Conservation (phyloP, 2,888 invertebrate genomes). For the Himalopsyche anomala region DNA sequence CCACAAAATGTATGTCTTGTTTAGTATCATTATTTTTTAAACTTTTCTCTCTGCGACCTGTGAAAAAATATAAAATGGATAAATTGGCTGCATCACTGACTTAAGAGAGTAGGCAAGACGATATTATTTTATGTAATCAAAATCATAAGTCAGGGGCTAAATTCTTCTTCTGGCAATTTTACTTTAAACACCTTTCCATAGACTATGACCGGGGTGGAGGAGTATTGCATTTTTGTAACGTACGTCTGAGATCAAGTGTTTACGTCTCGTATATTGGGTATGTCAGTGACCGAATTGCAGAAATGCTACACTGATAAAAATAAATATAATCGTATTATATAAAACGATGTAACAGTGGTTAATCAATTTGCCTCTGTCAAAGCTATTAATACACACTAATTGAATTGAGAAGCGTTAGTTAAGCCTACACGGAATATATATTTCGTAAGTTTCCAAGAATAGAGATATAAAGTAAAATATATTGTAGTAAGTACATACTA, state of each 20-base stretch:
- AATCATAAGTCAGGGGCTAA: background rate
- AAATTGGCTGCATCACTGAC: no score
- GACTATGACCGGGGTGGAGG: constrained; percentile 29
- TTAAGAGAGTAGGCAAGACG: no score
- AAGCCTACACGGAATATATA: background rate
- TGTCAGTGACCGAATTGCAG: constrained; percentile 64
- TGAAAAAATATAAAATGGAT: no score
- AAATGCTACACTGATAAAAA: constrained; percentile 62
- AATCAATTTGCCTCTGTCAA: constrained; percentile 17
- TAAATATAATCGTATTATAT: constrained; percentile 58
- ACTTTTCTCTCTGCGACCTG: no score
- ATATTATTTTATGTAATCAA: background rate
- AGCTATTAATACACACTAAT: constrained; percentile 26
- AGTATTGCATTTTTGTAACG: constrained; percentile 44
- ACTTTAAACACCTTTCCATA: constrained; percentile 29
- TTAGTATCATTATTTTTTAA: no score
- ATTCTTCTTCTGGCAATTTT: constrained; percentile 25
- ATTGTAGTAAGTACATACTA: no score
- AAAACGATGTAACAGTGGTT: constrained; percentile 47
- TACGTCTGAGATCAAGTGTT: constrained; percentile 53
- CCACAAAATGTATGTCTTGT: no score
- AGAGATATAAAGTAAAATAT: no score
- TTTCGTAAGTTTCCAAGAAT: no score
- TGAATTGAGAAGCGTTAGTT: background rate
- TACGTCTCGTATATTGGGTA: constrained; percentile 56